phyloP scores from a whole-genome alignment of 2,888 invertebrate species.

The Temnothorax ravouxi region DNA sequence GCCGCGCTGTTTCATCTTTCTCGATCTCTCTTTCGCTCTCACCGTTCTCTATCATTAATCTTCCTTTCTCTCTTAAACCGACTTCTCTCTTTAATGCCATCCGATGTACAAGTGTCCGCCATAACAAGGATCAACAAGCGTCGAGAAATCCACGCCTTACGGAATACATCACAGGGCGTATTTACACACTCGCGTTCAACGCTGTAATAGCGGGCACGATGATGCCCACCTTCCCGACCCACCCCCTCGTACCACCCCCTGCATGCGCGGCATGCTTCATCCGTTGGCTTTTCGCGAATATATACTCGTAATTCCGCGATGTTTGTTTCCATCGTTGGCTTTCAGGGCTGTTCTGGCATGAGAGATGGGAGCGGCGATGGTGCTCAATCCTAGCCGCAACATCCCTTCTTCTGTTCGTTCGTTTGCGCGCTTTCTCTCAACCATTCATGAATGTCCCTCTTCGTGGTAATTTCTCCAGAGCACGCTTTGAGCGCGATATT shows the following conservation, averaged over 20 bases:
- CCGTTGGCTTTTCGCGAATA: constrained; percentile 70
- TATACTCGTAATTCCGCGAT: constrained; percentile 78
- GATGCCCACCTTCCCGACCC: constrained; percentile 61
- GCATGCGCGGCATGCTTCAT: constrained; percentile 47
- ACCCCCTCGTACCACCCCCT: not conserved
- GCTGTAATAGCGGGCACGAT: constrained; percentile 72
- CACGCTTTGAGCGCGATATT: not conserved
- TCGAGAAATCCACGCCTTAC: constrained; percentile 75
- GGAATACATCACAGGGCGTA: constrained; percentile 74
- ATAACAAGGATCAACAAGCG: constrained; percentile 75
- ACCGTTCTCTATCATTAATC: constrained; percentile 19
- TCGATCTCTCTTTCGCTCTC: not conserved
- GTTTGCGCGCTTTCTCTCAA: constrained; percentile 18
- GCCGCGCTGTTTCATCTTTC: not conserved
- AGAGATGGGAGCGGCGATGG: constrained; percentile 55
- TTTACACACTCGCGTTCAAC: constrained; percentile 74
- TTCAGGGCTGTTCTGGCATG: constrained; percentile 73
- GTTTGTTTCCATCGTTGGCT: constrained; percentile 83
- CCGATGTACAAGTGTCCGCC: constrained; percentile 68
- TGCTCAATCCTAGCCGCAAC: constrained; percentile 46
- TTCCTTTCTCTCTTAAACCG: constrained; percentile 37
- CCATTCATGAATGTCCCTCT: constrained; percentile 15
- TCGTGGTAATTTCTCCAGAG: constrained; percentile 6
- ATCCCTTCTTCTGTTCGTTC: constrained; percentile 26
- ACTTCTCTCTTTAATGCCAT: constrained; percentile 66